Base-by-base conservation (phyloP, 2,797 vertebrate genomes). In the Mormyrus hasselquistii region DNA sequence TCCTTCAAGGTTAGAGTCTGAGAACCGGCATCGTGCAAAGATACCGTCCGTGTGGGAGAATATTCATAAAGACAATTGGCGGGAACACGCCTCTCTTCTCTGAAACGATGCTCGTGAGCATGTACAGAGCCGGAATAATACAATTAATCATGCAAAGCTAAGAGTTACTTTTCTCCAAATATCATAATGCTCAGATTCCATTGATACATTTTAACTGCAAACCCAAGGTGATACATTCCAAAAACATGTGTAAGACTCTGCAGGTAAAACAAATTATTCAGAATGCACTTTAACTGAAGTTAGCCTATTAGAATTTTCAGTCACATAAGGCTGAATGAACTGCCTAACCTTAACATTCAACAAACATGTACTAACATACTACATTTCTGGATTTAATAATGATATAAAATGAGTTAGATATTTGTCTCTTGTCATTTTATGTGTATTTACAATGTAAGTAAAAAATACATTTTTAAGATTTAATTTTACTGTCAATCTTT, bases 1-100 rank as follows among this genome's bases (percentile, higher is more conserved):
- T 96, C 95, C 89, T 97, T 97, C 49, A 99, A 99, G 97, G 99
- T 99, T 95, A 93, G 88, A 16, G 12, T 90, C 86, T 19, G 50
- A 4, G 69, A 73, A 14, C 25, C 22, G 82, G 8, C 44, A 49
- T 10, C 4, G 7, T 34, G 34, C 41, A 16, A 22, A 52, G 49
- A 34, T 44, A 19, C 25, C 16, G 1, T 25, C 53, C 47, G n/a
- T 29, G 22, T 82, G 76, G 41, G 41, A 82, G 25, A 69, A 69
- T 69, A 69, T 69, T 14, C 62, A 69, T 69, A 69, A 47, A 47
- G 76, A 16, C 19, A 19, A 82, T 9, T 2, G 3, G 34, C 73
- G 41, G 73, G 73, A 79, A 79, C 25, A 2, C 3, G 38, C 10
- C 10, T 76, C 29, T 10, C 25, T 52, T 50, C 19, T 90, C 87